phyloP scores from a whole-genome alignment of 1,140 invertebrate species.

The Triops cancriformis region DNA sequence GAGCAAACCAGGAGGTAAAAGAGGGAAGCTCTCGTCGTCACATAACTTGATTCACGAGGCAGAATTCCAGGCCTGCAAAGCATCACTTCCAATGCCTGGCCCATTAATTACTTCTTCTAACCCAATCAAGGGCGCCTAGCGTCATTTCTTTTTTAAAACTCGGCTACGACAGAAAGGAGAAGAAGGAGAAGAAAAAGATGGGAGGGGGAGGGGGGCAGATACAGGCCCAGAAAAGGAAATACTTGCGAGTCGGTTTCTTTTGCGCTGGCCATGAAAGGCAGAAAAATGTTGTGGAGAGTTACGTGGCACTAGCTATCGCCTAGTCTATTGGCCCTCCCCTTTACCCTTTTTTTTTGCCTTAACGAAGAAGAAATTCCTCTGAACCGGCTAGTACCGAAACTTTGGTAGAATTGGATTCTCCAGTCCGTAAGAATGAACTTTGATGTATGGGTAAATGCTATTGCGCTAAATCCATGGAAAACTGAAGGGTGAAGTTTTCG shows the following conservation, averaged over 20 bases:
- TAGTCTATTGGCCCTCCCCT: background rate
- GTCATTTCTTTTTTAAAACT: background rate
- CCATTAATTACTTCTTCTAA: constrained; percentile 10
- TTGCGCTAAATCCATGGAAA: no score
- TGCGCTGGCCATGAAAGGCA: background rate
- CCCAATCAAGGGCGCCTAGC: background rate
- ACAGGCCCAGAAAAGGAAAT: background rate
- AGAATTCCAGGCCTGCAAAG: constrained; percentile 12
- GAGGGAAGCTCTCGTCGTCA: background rate
- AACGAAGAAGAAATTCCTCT: no score
- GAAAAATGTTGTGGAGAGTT: background rate
- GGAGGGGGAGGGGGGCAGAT: background rate
- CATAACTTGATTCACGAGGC: constrained; percentile 13
- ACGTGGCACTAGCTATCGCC: background rate
- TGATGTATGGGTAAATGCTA: no score
- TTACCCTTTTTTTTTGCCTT: background rate
- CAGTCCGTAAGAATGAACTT: no score
- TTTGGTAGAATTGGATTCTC: no score
- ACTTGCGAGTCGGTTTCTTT: no score
- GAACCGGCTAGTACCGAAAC: no score
- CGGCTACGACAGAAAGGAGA: background rate
- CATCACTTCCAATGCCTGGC: constrained; percentile 9
- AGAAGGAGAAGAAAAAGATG: background rate
- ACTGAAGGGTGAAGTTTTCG: no score
- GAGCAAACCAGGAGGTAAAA: background rate